These are phyloP conservation scores for Hermodice carunculata DNA, from an alignment of 2,888 invertebrate species.

Conservation along the genomic window DNA sequence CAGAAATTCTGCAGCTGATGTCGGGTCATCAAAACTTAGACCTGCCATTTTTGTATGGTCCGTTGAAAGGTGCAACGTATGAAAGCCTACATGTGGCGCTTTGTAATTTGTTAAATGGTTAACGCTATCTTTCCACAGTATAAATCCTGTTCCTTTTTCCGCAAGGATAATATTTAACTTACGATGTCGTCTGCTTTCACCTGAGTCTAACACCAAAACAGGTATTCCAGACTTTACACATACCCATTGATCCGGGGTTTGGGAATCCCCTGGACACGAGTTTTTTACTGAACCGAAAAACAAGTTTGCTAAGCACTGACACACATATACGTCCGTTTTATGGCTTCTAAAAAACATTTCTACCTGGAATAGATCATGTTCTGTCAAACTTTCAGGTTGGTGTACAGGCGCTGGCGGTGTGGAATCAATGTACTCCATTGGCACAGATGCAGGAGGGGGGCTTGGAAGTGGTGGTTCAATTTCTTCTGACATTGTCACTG, in stretches of 20 bases:
- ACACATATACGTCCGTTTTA: conserved; percentile 83
- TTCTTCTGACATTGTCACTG: background rate
- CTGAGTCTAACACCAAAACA: conserved; percentile 82
- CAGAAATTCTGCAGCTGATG: conserved; percentile 79
- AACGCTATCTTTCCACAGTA: conserved; percentile 84
- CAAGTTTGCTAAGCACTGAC: conserved; percentile 78
- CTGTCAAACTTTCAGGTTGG: no score
- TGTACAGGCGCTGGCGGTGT: no score
- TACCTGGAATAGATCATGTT: conserved; percentile 63
- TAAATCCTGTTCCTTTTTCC: conserved; percentile 85
- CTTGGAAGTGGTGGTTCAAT: background rate
- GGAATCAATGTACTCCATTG: no score
- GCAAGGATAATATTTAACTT: conserved; percentile 79
- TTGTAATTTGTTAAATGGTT: conserved; percentile 82
- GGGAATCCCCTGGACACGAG: background rate
- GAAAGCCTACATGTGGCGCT: conserved; percentile 78
- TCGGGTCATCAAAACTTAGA: conserved; percentile 83
- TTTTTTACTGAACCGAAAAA: conserved; percentile 61
- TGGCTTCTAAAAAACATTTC: conserved; percentile 75
- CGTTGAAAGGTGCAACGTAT: conserved; percentile 83
- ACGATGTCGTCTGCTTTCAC: conserved; percentile 75
- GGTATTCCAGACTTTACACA: conserved; percentile 84
- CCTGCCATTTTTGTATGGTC: conserved; percentile 84
- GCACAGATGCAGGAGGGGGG: background rate
- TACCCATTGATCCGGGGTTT: conserved; percentile 74